A percentile compares a stretch with the other conserved stretches of the same genome.
Evolutionary conservation across 1,140 invertebrate genomes (phyloP).

Genomic region (Ceratitis capitata): DNA sequence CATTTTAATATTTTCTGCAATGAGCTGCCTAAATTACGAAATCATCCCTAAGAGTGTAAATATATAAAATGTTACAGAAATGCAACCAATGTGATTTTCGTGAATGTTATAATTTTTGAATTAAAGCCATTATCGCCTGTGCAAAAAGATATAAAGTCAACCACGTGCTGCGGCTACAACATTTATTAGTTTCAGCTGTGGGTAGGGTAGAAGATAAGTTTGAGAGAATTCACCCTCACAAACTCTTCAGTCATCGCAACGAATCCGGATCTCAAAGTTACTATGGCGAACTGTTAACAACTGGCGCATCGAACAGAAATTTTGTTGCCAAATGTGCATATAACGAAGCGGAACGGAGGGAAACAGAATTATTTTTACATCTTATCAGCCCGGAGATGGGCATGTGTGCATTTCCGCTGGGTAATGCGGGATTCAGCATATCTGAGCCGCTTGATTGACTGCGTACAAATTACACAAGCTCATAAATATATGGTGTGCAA

Average conservation of each 20-base stretch:
- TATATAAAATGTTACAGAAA: too few species aligned
- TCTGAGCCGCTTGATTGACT: background rate
- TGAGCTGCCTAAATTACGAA: too few species aligned
- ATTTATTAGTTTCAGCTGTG: too few species aligned
- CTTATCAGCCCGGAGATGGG: background rate
- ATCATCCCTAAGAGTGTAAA: too few species aligned
- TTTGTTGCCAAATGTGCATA: background rate
- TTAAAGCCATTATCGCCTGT: too few species aligned
- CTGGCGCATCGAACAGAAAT: background rate
- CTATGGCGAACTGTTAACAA: background rate
- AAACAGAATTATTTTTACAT: background rate
- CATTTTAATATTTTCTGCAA: too few species aligned
- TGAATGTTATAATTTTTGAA: too few species aligned
- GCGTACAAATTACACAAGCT: background rate
- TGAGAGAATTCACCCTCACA: too few species aligned
- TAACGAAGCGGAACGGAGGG: background rate
- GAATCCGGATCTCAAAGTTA: background rate
- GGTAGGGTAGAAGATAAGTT: too few species aligned
- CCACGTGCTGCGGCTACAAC: too few species aligned
- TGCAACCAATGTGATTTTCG: too few species aligned
- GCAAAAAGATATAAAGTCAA: too few species aligned
- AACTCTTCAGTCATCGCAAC: background rate
- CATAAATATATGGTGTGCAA: background rate
- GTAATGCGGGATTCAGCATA: background rate
- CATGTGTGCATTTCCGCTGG: slow-evolving; percentile 23